These are phyloP conservation scores for Acanthococcus lagerstroemiae DNA, from an alignment of 2,888 invertebrate genomes.

Conservation along the genomic window DNA sequence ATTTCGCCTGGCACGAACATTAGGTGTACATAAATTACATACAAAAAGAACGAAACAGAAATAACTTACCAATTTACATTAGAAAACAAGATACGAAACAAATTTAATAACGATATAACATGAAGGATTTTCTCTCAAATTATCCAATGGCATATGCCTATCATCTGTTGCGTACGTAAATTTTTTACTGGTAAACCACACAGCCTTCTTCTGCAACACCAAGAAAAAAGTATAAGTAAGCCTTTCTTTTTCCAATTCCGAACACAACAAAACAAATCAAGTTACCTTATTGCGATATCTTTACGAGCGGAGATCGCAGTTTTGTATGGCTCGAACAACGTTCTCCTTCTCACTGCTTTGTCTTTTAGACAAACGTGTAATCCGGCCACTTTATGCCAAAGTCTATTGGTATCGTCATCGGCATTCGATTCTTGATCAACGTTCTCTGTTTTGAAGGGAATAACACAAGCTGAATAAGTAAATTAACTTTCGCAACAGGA, in stretches of 20 bases:
- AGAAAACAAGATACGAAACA: too few species aligned
- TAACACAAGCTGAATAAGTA: too few species aligned
- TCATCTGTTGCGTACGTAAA: constrained; percentile 18
- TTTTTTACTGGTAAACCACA: constrained; percentile 20
- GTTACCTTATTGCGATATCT: constrained; percentile 27
- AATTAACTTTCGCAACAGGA: too few species aligned
- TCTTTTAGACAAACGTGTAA: constrained; percentile 17
- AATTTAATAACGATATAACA: too few species aligned
- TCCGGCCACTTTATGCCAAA: constrained; percentile 10
- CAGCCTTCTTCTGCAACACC: constrained; percentile 16
- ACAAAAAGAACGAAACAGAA: too few species aligned
- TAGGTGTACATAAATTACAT: too few species aligned
- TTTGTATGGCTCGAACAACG: constrained; percentile 21
- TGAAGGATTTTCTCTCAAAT: background rate
- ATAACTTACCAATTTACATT: too few species aligned
- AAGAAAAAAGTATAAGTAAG: background rate
- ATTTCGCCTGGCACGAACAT: too few species aligned
- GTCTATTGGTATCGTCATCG: background rate
- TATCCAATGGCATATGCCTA: constrained; percentile 23
- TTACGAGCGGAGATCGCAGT: constrained; percentile 22
- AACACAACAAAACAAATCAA: background rate
- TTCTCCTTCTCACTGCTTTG: constrained; percentile 7
- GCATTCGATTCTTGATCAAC: background rate
- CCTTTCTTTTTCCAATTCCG: background rate
- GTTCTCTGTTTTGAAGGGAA: too few species aligned